Base-by-base conservation (phyloP, 1,140 invertebrate species). In the Drosophila nannoptera region DNA sequence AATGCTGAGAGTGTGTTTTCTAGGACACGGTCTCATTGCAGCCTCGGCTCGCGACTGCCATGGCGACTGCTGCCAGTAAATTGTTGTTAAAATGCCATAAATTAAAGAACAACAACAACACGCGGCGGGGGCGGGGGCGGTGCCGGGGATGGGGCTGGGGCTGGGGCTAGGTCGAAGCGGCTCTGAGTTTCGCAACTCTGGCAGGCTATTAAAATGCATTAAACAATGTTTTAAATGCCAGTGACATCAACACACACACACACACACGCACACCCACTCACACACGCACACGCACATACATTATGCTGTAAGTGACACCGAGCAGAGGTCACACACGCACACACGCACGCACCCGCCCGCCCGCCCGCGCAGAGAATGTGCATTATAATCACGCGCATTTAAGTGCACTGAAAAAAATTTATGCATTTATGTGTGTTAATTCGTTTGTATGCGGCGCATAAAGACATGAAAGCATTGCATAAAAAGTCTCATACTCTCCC, bases 71-170 rank as follows among this genome's bases (percentile, higher is more conserved):
- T 45, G 43, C 14, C 43, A 16, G 78, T 77, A 82, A 82, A 82
- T 82, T 82, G 78, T 78, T 77, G 75, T 82, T 82, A 77, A 82
- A 82, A 82, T 82, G 78, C 78, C 78, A 82, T 82, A 82, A 82
- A 82, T 82, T 82, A 82, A 77, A 69, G 68, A 69, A 82, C 60
- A 82, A 72, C 71, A 74, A 63, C 68, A 22, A 63, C 68, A 50
- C n/a, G 36, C 32, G 33, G 56, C 48, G 48, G 31, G 61, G 74
- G 36, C 1, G 22, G 22, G 22, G 22, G 22, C 1, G 22, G n/a
- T n/a, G n/a, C n/a, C n/a, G n/a, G n/a, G n/a, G n/a, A n/a, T n/a
- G 22, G 22, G 22, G 22, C 3, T 22, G 22, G 22, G 22, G 22
- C 22, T 2, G 22, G 22, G 22, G 22, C 22, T 22, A 22, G 22